phyloP scores from a whole-genome alignment of 2,113 vertebrate species.

The Phoenicopterus ruber region DNA sequence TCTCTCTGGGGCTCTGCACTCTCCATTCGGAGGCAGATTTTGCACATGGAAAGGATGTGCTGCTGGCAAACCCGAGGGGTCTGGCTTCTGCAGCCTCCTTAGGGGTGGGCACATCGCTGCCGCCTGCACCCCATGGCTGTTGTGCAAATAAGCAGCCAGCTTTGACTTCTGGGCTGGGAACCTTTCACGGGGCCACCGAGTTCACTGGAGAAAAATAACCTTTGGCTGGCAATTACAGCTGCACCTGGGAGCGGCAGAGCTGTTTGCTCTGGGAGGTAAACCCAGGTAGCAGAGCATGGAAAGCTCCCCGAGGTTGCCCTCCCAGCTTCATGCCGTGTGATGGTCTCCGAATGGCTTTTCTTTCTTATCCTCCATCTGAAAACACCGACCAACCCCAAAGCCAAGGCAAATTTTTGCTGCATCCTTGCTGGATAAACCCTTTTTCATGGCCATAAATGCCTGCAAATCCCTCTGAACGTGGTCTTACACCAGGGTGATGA shows the following conservation, averaged over 20 bases:
- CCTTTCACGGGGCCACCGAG: not conserved
- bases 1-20: not conserved
- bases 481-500: not conserved
- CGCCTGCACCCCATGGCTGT: not conserved
- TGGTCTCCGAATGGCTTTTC: not conserved
- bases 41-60: rapidly evolving
- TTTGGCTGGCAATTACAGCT: not conserved
- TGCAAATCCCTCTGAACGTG: not conserved
- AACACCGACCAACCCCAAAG: not conserved
- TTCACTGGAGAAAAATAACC: not conserved
- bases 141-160: not conserved
- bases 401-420: not conserved
- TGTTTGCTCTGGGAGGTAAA: not conserved
- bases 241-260: not conserved
- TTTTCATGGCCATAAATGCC: not conserved
- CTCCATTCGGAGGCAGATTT: not conserved
- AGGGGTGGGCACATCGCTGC: not conserved
- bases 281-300: not conserved
- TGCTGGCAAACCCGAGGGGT: not conserved
- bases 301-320: not conserved
- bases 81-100: not conserved
- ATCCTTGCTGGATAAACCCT: not conserved
- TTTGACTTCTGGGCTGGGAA: not conserved
- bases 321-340: rapidly evolving
- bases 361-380: not conserved